These are phyloP conservation scores for Morone chrysops DNA, from an alignment of 2,113 vertebrate species.

Conservation along the genomic window DNA sequence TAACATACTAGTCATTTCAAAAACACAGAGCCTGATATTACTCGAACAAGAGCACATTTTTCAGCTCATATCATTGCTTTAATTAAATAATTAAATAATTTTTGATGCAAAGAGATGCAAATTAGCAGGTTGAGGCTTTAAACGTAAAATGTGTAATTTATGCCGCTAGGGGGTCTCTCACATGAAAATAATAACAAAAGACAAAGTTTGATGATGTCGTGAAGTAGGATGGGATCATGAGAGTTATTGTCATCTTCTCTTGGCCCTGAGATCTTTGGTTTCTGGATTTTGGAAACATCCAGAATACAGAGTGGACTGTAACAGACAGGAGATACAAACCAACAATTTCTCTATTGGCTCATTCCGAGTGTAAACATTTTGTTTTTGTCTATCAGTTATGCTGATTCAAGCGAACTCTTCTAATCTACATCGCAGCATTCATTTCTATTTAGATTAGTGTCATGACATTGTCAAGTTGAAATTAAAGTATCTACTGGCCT, in stretches of 20 bases:
- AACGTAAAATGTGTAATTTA: neutral
- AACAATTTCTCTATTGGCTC: slow-evolving; percentile 24
- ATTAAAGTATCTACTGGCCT: neutral
- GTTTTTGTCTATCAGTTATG: slow-evolving; percentile 12
- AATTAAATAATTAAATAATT: too few relatives aligned
- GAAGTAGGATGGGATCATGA: too few relatives aligned
- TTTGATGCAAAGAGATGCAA: slow-evolving; percentile 43
- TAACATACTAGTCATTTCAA: neutral
- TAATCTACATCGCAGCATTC: neutral
- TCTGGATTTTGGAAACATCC: slow-evolving; percentile 9
- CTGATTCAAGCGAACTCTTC: slow-evolving; percentile 7
- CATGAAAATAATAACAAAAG: too few relatives aligned
- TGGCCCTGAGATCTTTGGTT: slow-evolving; percentile 35
- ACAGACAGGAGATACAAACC: slow-evolving; percentile 32
- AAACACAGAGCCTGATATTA: neutral
- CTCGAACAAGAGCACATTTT: neutral
- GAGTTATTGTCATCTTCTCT: neutral
- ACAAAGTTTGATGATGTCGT: too few relatives aligned
- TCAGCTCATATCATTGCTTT: slow-evolving; percentile 1
- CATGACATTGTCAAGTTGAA: neutral
- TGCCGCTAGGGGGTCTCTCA: too few relatives aligned
- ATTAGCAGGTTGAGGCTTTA: slow-evolving; percentile 44
- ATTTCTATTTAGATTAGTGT: slow-evolving; percentile 9
- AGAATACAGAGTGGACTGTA: neutral
- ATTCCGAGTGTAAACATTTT: slow-evolving; percentile 26